Evolutionary conservation across 1,140 invertebrate species (phyloP), one percentile per base, ranked within the genome.

Genomic region (Bradysia coprophila): DNA sequence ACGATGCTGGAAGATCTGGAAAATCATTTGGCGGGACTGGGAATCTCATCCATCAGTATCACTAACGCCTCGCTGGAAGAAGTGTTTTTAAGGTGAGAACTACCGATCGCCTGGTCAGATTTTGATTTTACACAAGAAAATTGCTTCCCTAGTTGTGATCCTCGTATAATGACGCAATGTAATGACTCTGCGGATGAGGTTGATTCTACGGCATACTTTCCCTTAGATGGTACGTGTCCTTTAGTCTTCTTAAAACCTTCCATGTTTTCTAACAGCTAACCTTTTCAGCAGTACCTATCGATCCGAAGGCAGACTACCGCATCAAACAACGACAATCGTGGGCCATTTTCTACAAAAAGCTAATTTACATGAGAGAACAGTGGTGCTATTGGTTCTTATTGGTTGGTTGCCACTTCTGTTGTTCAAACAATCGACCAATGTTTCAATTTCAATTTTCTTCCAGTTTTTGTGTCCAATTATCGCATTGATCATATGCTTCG

Each of bases 21-120:
- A 52, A 43, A 49, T 1, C 58, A 68, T 8, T 71, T 71, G 45
- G 52, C 58, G 0, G 49, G 67, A 22, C 55, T 87, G 5, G 76
- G 75, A 1, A 74, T 91, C 36, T 63, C 71, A 18, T 78, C 76
- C 19, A 81, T 83, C 47, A 84, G 85, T 2, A 72, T 86, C 1
- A 80, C 81, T 0, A 69, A 83, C 2, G 83, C 83, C 8, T 88
- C 85, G 0, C 67, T 91, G 51, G 86, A 91, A 55, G 82, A 90
- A 63, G 84, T 91, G 9, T 90, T 90, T 54, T 54, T 90, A 15
- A 82, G 73, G 81, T 85, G 61, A 62, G 64, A 16, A n/a, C n/a
- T n/a, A n/a, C n/a, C n/a, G n/a, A n/a, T n/a, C n/a, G n/a, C n/a
- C n/a, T n/a, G n/a, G n/a, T n/a, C n/a, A n/a, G n/a, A n/a, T n/a